Evolutionary conservation across 2,888 invertebrate genomes (phyloP), one percentile per base, ranked within the genome.

Genomic region (Sylvicola fuscatus): DNA sequence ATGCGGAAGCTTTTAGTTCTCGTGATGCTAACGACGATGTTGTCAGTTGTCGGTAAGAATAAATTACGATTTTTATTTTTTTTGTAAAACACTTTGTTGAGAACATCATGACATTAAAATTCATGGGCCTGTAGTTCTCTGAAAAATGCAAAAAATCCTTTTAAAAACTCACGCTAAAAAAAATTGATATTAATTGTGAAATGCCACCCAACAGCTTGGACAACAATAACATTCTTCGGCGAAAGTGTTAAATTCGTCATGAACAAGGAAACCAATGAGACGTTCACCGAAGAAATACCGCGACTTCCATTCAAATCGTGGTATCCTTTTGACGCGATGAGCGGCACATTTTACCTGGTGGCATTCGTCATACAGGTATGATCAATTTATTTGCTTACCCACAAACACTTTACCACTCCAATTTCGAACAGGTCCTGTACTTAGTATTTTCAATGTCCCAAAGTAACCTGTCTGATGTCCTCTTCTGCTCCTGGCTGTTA

Each of bases 401-500:
- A 15, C 12, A 12, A 37, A 14, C 6, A 35, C 37, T 16, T 17
- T 37, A 35, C 3, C 37, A 13, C n/a, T 5, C 6, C 4, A 13
- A 29, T 8, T 8, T 6, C 29, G 4, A 4, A 14, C 47, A 73
- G 65, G 60, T 74, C 12, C 77, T 77, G 49, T 80, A 71, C 63
- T 54, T 80, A 1, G 44, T 73, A 6, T 70, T 76, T 47, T 59
- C 73, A 0, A 66, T 76, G 65, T 46, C 62, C 0, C 66, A 72
- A 17, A 58, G 68, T 0, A 71, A 70, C 44, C 52, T 71, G n/a
- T 52, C 65, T 48, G 84, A 84, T 49, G 72, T 79, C 1, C 61
- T 84, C 46, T 84, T 86, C 59, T 83, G 82, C 50, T 82, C 79
- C 2, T 83, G 81, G 80, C 49, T 84, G 43, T 72, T 84, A 39